Conservation (phyloP, 2,113 vertebrate species). For the Hippotragus niger region DNA sequence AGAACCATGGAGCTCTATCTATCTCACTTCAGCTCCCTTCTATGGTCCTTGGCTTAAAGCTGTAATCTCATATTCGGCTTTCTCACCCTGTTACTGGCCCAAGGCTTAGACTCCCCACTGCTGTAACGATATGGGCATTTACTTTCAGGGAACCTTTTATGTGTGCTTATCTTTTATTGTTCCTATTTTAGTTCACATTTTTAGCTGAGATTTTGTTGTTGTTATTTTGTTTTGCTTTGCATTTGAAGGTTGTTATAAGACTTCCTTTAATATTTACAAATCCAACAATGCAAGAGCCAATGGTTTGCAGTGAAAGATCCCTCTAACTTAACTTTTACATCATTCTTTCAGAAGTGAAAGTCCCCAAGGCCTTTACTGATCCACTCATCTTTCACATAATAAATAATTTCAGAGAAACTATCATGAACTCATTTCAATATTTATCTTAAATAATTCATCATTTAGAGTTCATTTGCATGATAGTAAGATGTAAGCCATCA, state of each 20-base stretch:
- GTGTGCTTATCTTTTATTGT: not conserved
- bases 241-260: not conserved
- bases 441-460: not conserved
- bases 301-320: not conserved
- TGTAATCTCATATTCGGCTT: not conserved
- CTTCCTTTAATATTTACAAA: not conserved
- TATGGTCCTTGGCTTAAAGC: not conserved
- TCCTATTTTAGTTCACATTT: not conserved
- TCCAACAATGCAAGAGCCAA: not conserved
- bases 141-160: not conserved
- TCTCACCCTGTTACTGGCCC: not conserved
- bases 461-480: not conserved
- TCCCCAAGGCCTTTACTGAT: not conserved
- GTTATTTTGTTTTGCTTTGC: not conserved
- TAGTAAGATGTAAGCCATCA: not conserved
- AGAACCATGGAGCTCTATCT: not conserved
- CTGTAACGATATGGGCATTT: not conserved
- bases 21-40: not conserved
- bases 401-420: constrained; percentile 4
- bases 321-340: not conserved
- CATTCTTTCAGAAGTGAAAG: not conserved
- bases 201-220: not conserved
- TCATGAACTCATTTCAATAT: not conserved
- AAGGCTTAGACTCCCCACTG: not conserved
- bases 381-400: not conserved